These are phyloP conservation scores for Pogonus chalceus DNA, from an alignment of 1,140 invertebrate genomes.

Conservation along the genomic window DNA sequence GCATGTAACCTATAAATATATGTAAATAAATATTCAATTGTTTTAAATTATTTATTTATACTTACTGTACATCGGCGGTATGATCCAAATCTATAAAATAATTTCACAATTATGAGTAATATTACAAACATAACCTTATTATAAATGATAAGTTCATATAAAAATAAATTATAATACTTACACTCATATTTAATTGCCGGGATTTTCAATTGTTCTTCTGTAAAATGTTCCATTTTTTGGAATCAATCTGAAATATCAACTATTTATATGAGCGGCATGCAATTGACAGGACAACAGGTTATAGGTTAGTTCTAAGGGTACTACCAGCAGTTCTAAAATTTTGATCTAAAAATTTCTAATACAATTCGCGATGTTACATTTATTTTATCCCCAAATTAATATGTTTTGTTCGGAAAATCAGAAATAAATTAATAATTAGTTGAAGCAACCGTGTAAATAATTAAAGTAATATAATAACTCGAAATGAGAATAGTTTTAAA, in stretches of 20 bases:
- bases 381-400: not conserved
- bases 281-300: not conserved
- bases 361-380: no score
- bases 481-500: no score
- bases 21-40: constrained; percentile 12
- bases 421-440: no score
- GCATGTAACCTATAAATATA: constrained; percentile 62
- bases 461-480: no score
- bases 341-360: not conserved
- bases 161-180: constrained; percentile 36
- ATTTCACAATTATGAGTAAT: not conserved
- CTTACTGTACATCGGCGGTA: constrained; percentile 95
- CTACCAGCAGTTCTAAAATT: not conserved
- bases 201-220: constrained; percentile 43
- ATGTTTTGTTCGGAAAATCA: not conserved
- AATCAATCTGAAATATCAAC: not conserved
- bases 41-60: constrained; percentile 22
- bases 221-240: constrained; percentile 36
- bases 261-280: not conserved
- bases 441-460: no score
- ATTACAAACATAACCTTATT: constrained; percentile 10
- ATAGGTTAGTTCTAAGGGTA: not conserved
- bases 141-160: no score
- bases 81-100: constrained; percentile 83
- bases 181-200: constrained; percentile 59